phyloP scores from a whole-genome alignment of 1,140 invertebrate genomes.

The Pseudomyrmex cubaensis region DNA sequence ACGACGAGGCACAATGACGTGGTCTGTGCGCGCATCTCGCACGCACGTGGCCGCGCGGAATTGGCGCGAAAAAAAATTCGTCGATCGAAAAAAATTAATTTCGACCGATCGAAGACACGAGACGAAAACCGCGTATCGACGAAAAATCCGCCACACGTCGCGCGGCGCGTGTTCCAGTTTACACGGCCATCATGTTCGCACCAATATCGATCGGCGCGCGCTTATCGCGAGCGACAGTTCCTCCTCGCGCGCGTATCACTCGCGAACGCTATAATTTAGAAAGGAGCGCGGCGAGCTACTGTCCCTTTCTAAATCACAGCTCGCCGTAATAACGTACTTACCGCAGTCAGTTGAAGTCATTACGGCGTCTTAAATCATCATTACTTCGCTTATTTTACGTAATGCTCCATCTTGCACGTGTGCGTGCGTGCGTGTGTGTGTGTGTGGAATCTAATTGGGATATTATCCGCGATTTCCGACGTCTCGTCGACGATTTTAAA shows the following conservation, averaged over 20 bases:
- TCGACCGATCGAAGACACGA: not conserved
- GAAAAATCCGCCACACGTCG: too few species aligned
- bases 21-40: conserved; percentile 21
- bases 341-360: not conserved
- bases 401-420: not conserved
- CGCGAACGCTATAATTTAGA: conserved; percentile 4
- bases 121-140: not conserved
- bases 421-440: too few species aligned
- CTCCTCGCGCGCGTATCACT: not conserved
- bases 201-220: not conserved
- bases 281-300: conserved; percentile 8
- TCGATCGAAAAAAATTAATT: not conserved
- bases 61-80: conserved; percentile 66
- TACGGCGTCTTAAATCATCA: not conserved
- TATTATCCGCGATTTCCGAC: too few species aligned
- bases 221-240: not conserved
- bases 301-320: conserved; percentile 15
- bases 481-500: too few species aligned
- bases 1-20: conserved; percentile 2
- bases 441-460: not conserved
- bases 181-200: too few species aligned
- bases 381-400: conserved; percentile 14
- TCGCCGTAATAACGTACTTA: conserved; percentile 34
- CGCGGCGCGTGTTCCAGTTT: not conserved
- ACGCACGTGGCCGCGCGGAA: conserved; percentile 65